Evolutionary conservation across 2,113 vertebrate species (phyloP), one percentile per base, ranked within the genome.

Genomic region (Clinocottus analis): DNA sequence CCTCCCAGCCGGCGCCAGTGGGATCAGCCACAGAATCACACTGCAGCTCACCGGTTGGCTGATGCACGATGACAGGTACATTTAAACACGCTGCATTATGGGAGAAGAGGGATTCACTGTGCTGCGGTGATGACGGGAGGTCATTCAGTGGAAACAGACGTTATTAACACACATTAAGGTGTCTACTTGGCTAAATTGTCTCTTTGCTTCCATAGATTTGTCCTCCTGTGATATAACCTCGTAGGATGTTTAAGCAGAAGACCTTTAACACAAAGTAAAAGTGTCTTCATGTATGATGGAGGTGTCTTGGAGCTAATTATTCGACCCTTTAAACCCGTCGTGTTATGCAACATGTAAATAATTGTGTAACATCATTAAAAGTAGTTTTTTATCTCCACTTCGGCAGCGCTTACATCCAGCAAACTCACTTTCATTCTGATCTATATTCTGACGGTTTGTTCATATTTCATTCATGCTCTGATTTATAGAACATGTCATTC

Each of bases 1-100:
- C 33, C 33, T 77, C 75, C 80, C 87, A 84, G 81, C 53, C 78
- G 72, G 49, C 73, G 25, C n/a, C 1, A 4, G 23, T 31, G 43
- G 55, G 66, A 80, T 61, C 35, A 31, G 74, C 47, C 72, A 70
- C 71, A 51, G 65, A 53, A 21, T 64, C 59, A 68, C 23, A 49
- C 56, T 56, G 33, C 4, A 0, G 61, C 25, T 49, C 62, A 63
- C 21, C 21, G 33, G 1, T 29, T 72, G 14, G 17, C 9, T 53
- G 68, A 5, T 41, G 37, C 25, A 7, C 17, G 11, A 21, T 5
- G 19, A 29, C 33, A 62, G 0, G 12, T 27, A 61, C 68, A 78
- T 35, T 31, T 1, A 23, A 56, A 65, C 35, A 14, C 19, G 0
- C 8, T 60, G 66, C 43, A 53, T 47, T 49, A 5, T 23, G 60